Evolutionary conservation across 2,888 invertebrate genomes (phyloP).

Genomic region (Erynnis tages): DNA sequence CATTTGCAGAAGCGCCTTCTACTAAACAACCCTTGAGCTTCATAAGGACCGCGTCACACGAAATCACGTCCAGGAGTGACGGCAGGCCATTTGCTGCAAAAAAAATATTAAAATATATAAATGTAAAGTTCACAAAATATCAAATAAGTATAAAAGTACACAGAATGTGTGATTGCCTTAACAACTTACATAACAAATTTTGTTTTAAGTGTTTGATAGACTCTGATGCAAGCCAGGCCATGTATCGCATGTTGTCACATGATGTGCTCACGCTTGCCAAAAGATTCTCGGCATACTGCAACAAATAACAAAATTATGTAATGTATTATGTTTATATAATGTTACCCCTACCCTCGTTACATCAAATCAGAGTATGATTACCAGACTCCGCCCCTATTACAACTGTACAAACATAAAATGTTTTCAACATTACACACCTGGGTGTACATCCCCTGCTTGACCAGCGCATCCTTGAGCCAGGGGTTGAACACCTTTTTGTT

Average conservation of each 20-base stretch:
- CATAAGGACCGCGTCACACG: slow-evolving; percentile 88
- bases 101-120: not conserved
- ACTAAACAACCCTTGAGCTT: slow-evolving; percentile 85
- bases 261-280: slow-evolving; percentile 87
- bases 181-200: slow-evolving; percentile 61
- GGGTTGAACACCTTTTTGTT: slow-evolving; percentile 91
- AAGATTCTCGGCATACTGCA: slow-evolving; percentile 84
- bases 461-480: slow-evolving; percentile 95
- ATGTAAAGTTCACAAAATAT: no score
- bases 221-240: slow-evolving; percentile 73
- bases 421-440: slow-evolving; percentile 79
- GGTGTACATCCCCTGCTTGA: slow-evolving; percentile 94
- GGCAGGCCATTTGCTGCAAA: slow-evolving; percentile 77
- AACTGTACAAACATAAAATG: no score
- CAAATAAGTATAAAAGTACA: not conserved
- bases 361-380: no score
- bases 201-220: slow-evolving; percentile 72
- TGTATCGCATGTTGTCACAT: slow-evolving; percentile 81
- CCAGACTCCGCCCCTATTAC: no score
- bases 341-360: no score
- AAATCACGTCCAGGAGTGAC: slow-evolving; percentile 86
- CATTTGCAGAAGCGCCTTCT: slow-evolving; percentile 60
- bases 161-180: no score
- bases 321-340: no score
- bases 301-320: slow-evolving; percentile 27